Base-by-base conservation (phyloP, 1,140 invertebrate genomes). In the Eubasilissa regina region DNA sequence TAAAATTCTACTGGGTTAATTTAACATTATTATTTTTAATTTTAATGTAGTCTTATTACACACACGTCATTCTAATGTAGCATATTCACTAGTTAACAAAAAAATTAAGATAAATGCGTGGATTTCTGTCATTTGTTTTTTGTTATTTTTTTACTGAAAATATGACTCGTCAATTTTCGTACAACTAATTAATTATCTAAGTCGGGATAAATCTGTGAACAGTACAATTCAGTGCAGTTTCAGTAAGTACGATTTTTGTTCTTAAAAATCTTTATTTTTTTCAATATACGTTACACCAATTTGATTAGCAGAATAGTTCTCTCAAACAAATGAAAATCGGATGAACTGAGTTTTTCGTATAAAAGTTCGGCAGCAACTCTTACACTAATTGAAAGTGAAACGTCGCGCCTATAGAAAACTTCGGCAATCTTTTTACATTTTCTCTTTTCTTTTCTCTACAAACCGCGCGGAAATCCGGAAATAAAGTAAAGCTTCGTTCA, bases 321-420 rank as follows among this genome's bases (percentile, higher is more conserved):
- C 66, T 21, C 35, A 48, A 45, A 70, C 45, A 25, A 70, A 51
- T 44, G 62, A 43, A 70, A 70, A 48, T 70, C 47, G 21, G 47
- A 12, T 10, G 45, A 70, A 70, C 17, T 48, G 47, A 70, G 25
- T 25, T 70, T 70, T 21, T 45, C 47, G 45, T 17, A 13, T 9
- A 47, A 17, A 70, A 70, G 66, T 70, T 70, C 15, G 21, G 66
- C 51, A 70, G 51, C 66, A 56, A 74, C 44, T 74, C 51, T 43
- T 21, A 11, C 75, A 1, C 62, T 77, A 77, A 77, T 77, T 77
- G 75, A 77, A 77, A 77, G 75, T 77, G 75, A 77, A 68, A 77
- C 62, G 44, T 21, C 47, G 45, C 17, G 45, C 44, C 74, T 75
- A 55, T 55, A 44, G 53, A 74, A 74, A 74, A 74, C 19, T 74